These are phyloP conservation scores for Nasua narica DNA, from an alignment of 2,797 vertebrate species.

Conservation along the genomic window DNA sequence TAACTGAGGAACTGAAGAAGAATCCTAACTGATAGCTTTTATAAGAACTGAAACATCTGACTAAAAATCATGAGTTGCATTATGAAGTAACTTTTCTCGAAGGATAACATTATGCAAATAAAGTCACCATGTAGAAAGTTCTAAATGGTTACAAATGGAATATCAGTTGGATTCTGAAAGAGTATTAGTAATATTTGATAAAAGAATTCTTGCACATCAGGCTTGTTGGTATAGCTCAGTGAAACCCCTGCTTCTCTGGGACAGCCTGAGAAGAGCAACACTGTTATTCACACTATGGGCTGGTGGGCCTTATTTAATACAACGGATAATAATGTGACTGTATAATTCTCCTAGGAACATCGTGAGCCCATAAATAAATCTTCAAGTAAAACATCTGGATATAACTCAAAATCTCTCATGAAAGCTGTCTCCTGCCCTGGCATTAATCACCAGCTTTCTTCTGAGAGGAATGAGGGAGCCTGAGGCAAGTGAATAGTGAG, in stretches of 20 bases:
- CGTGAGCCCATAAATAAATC: not conserved
- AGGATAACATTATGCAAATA: not conserved
- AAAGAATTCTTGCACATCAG: not conserved
- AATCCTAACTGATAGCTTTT: not conserved
- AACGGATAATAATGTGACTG: not conserved
- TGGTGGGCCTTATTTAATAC: not conserved
- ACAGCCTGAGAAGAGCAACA: not conserved
- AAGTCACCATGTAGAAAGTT: not conserved
- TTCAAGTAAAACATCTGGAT: not conserved
- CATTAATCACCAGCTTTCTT: not conserved
- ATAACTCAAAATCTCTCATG: not conserved
- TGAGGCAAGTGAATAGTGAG: not conserved
- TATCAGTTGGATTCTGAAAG: not conserved
- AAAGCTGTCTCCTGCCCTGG: not conserved
- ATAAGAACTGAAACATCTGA: not conserved
- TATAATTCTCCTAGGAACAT: not conserved
- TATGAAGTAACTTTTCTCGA: constrained; percentile 15
- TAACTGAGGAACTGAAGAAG: not conserved
- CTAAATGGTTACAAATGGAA: not conserved
- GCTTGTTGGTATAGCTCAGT: not conserved
- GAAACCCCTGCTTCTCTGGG: not conserved
- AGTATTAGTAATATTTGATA: not conserved
- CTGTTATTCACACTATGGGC: not conserved
- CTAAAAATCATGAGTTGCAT: not conserved
- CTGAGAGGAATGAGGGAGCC: not conserved